These are phyloP conservation scores for Antennarius maculatus DNA, from an alignment of 2,797 vertebrate genomes.

Conservation along the genomic window DNA sequence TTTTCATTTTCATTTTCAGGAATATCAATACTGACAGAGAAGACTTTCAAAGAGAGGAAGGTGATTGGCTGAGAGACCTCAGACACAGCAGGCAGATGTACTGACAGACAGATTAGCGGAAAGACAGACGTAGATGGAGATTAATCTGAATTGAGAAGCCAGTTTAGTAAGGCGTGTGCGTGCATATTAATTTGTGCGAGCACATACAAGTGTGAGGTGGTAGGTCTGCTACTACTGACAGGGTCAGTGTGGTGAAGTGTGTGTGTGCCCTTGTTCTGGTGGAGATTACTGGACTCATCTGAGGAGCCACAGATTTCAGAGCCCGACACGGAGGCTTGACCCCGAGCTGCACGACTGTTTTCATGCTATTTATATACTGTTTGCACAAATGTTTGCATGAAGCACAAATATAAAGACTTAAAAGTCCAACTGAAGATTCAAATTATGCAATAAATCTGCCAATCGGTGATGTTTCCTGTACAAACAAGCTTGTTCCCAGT, in stretches of 20 bases:
- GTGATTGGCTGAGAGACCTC: constrained; percentile 1
- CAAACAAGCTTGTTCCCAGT: constrained; percentile 1
- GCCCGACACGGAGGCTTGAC: constrained; percentile 6
- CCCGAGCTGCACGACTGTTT: background rate
- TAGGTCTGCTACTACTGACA: constrained; percentile 1
- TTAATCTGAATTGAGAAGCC: constrained; percentile 61
- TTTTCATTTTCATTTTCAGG: too few species aligned
- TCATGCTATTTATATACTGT: background rate
- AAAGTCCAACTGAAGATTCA: background rate
- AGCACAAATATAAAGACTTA: background rate
- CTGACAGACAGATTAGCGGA: constrained; percentile 52
- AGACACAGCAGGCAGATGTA: constrained; percentile 25
- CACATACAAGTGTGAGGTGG: constrained; percentile 3
- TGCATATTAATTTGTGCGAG: constrained; percentile 18
- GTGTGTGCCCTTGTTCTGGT: constrained; percentile 15
- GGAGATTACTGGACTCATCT: constrained; percentile 40
- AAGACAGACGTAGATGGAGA: constrained; percentile 38
- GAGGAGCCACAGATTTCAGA: constrained; percentile 35
- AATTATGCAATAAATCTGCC: background rate
- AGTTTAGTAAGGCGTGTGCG: constrained; percentile 33
- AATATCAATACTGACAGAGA: background rate
- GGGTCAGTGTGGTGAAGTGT: constrained; percentile 6
- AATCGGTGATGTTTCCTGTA: constrained; percentile 1
- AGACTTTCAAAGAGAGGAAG: constrained; percentile 3
- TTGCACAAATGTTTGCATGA: background rate